Percentiles rank a stretch among this genome's conserved stretches.
Conservation (phyloP, 2,888 invertebrate genomes). For the Mesopsocus fuscifrons region DNA sequence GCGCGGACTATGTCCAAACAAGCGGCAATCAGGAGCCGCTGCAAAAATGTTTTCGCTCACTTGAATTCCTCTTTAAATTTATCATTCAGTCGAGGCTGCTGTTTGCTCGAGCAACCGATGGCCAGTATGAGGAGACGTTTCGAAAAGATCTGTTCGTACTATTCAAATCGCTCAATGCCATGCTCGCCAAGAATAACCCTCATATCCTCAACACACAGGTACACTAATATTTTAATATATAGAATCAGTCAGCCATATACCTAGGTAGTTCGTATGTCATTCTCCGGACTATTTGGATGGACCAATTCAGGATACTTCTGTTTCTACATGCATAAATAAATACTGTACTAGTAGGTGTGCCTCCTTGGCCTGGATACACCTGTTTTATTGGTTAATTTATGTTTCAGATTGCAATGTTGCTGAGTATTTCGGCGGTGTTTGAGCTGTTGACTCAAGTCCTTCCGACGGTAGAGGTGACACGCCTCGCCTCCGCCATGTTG, state of each 20-base stretch:
- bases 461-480: slow-evolving; percentile 57
- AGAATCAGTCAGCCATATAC: background rate
- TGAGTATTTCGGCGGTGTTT: slow-evolving; percentile 66
- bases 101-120: slow-evolving; percentile 71
- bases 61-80: slow-evolving; percentile 83
- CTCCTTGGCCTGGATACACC: too few species aligned
- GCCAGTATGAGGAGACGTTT: slow-evolving; percentile 77
- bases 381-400: too few species aligned
- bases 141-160: slow-evolving; percentile 62
- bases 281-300: background rate
- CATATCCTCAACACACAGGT: slow-evolving; percentile 62
- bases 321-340: too few species aligned
- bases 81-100: slow-evolving; percentile 73
- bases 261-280: too few species aligned
- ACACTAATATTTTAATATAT: slow-evolving; percentile 14
- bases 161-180: slow-evolving; percentile 56
- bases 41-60: slow-evolving; percentile 71
- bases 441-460: slow-evolving; percentile 53
- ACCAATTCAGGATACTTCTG: background rate
- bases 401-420: slow-evolving; percentile 53
- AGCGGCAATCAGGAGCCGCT: slow-evolving; percentile 79
- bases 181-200: slow-evolving; percentile 49
- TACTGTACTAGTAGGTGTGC: too few species aligned
- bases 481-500: slow-evolving; percentile 59
- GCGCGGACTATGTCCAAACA: slow-evolving; percentile 69